Evolutionary conservation across 2,797 vertebrate genomes (phyloP), one percentile per base, ranked within the genome.

Genomic region (Acrocephalus scirpaceus): DNA sequence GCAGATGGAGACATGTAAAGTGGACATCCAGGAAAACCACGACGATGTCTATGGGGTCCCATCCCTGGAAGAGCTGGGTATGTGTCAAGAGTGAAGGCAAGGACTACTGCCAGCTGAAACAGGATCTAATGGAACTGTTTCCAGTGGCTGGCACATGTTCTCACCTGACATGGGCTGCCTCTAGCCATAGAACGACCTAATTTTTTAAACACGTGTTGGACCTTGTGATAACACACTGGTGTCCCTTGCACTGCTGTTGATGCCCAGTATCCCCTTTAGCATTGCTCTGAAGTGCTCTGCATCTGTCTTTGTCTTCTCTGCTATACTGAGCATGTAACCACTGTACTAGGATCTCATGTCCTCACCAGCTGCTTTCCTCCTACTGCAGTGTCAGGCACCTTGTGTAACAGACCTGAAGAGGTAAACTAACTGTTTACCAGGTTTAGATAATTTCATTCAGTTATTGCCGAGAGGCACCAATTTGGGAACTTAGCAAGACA

Each of bases 61-160:
- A 6, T 99, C 99, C 16, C 98, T 99, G 91, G 98, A 99, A 96
- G 99, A 99, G 90, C 98, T 99, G 34, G 99, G 99, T 99, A 95
- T 12, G 97, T 95, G 53, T 47, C 4, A 22, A 61, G 44, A 57
- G 42, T 25, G 10, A 91, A 79, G 56, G 57, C 54, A 74, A 84
- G 40, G 48, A 40, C 58, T 86, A 65, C 29, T 81, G 32, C 25
- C 20, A 75, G 45, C 62, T 78, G 67, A 45, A 82, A 60, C 0
- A 1, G n/a, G 44, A 40, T 76, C 69, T 73, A 18, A 47, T 47
- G 54, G 72, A 56, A 15, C 60, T 85, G 23, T 85, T 87, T 62
- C 27, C 40, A 26, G n/a, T 83, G 36, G 27, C 73, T 87, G 65
- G 48, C 81, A 75, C 53, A 3, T 66, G 36, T 86, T 90, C 53